Evolutionary conservation across 2,797 vertebrate species (phyloP).

Genomic region (Chloroceryle amazona): DNA sequence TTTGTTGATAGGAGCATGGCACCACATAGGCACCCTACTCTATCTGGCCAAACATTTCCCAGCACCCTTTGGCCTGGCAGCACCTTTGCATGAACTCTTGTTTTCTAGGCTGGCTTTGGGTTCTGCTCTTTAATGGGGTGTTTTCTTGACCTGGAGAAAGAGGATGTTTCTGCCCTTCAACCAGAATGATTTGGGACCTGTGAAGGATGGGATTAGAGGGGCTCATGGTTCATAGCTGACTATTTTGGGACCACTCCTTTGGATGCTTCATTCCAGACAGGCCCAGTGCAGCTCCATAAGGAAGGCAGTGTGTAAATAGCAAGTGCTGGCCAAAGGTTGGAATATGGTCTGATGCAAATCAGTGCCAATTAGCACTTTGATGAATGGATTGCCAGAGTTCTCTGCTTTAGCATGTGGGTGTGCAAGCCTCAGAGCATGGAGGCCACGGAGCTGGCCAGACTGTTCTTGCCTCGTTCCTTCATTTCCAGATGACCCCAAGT

Average conservation of each 20-base stretch:
- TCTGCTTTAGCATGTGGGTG: neutral
- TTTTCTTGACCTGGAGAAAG: neutral
- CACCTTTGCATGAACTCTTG: neutral
- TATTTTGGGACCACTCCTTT: neutral
- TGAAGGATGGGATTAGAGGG: neutral
- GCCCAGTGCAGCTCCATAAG: accelerated
- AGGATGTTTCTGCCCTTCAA: neutral
- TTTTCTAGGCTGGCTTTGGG: neutral
- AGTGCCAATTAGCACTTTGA: neutral
- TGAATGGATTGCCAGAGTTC: neutral
- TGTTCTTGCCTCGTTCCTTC: neutral
- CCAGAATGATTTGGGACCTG: neutral
- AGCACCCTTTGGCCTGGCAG: neutral
- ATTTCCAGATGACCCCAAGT: neutral
- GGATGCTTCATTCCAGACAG: neutral
- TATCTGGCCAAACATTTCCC: neutral
- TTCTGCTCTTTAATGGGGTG: accelerated
- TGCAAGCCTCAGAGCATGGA: neutral
- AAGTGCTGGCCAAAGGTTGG: neutral
- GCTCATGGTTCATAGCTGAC: neutral
- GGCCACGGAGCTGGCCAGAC: neutral
- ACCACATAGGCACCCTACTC: accelerated
- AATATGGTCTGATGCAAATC: neutral
- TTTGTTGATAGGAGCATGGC: neutral
- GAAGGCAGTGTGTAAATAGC: accelerated